A percentile compares a stretch with the other conserved stretches of the same genome.
phyloP scores from a whole-genome alignment of 1,140 invertebrate genomes.

The Acyrthosiphon pisum region DNA sequence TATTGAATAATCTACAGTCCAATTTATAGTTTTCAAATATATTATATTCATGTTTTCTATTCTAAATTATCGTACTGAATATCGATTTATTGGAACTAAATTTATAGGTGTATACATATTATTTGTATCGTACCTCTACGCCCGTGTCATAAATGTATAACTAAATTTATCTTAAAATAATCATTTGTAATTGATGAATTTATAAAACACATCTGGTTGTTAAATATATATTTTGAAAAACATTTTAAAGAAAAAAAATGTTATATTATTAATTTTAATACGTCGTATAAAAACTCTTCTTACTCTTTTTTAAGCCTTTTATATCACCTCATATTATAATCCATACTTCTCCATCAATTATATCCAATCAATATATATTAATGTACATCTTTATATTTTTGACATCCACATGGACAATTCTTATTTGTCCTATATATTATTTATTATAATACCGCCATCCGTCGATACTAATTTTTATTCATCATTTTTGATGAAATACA shows the following conservation, averaged over 20 bases:
- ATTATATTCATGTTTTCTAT: neutral
- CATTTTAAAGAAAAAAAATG: neutral
- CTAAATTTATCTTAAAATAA: neutral
- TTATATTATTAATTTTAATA: neutral
- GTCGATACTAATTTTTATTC: neutral
- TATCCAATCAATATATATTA: neutral
- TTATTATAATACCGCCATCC: neutral
- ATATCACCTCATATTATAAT: neutral
- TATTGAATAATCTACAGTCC: neutral
- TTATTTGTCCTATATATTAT: neutral
- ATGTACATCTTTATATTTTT: neutral
- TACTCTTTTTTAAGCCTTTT: neutral
- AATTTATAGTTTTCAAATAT: neutral
- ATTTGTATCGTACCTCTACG: neutral
- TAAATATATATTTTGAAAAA: neutral
- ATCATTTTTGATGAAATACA: neutral
- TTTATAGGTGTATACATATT: neutral
- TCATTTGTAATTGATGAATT: neutral
- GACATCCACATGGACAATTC: neutral
- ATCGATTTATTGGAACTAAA: neutral
- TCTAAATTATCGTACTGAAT: neutral
- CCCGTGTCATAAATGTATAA: neutral
- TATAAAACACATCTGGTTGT: neutral
- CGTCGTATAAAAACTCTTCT: neutral
- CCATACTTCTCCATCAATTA: neutral